Percentiles rank a stretch among this genome's conserved stretches.
phyloP scores from a whole-genome alignment of 2,113 vertebrate species.

The Hepsetus odoe region DNA sequence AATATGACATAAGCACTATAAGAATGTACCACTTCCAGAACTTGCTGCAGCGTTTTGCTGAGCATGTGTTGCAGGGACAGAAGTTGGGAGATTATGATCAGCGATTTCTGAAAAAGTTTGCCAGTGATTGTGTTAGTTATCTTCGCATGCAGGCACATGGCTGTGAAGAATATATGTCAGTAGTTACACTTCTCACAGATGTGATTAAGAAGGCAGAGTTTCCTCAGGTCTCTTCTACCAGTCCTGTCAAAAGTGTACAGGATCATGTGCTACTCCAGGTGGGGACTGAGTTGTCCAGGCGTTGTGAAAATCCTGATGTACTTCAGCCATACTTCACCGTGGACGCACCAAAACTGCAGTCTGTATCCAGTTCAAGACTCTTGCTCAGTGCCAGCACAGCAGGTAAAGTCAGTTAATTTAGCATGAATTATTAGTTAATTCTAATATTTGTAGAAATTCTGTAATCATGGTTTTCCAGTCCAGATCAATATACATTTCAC shows the following conservation, averaged over 20 bases:
- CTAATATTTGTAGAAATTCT: too few relatives aligned
- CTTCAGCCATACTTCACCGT: slow-evolving; percentile 72
- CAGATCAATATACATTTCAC: too few relatives aligned
- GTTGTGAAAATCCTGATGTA: slow-evolving; percentile 65
- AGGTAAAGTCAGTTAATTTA: slow-evolving; percentile 58
- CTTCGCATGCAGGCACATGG: slow-evolving; percentile 72
- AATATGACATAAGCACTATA: slow-evolving; percentile 51
- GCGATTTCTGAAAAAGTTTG: slow-evolving; percentile 64
- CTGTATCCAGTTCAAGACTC: slow-evolving; percentile 63
- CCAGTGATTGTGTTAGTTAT: slow-evolving; percentile 70
- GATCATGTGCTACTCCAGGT: slow-evolving; percentile 80
- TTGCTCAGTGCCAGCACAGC: slow-evolving; percentile 59
- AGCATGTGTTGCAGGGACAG: slow-evolving; percentile 68
- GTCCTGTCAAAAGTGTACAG: slow-evolving; percentile 77
- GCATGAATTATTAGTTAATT: too few relatives aligned
- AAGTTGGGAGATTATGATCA: slow-evolving; percentile 58
- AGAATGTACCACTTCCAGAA: slow-evolving; percentile 81
- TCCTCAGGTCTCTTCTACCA: slow-evolving; percentile 71
- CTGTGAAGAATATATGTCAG: slow-evolving; percentile 70
- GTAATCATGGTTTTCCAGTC: too few relatives aligned
- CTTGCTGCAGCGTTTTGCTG: slow-evolving; percentile 75
- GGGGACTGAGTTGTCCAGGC: slow-evolving; percentile 71
- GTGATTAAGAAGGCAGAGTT: slow-evolving; percentile 73
- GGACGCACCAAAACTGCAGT: slow-evolving; percentile 59
- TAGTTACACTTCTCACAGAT: slow-evolving; percentile 76